A percentile compares a stretch with the other conserved stretches of the same genome.
These are phyloP conservation scores for Aphodius sticticus DNA, from an alignment of 2,888 invertebrate species.

Conservation along the genomic window DNA sequence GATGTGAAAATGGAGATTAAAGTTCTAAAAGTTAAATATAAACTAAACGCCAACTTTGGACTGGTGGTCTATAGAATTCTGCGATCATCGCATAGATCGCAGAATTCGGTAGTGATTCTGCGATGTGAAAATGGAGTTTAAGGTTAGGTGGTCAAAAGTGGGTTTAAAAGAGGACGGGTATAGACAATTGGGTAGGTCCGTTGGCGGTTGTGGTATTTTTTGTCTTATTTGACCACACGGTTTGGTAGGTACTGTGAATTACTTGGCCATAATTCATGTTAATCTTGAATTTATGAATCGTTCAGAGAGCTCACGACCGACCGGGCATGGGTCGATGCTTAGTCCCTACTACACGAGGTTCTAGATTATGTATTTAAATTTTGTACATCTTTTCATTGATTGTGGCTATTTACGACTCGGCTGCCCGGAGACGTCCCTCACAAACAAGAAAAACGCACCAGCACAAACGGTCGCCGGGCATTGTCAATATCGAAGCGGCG, in stretches of 20 bases:
- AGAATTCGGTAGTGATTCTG: too few relatives aligned
- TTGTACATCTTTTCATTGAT: conserved; percentile 49
- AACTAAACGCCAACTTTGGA: too few relatives aligned
- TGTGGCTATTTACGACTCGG: conserved; percentile 47
- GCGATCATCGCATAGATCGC: too few relatives aligned
- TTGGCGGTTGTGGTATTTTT: not conserved
- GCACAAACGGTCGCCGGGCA: conserved; percentile 4
- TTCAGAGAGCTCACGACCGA: conserved; percentile 48
- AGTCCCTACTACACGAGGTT: conserved; percentile 47
- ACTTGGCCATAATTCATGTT: conserved; percentile 51
- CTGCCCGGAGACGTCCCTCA: conserved; percentile 32
- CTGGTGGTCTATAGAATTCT: too few relatives aligned
- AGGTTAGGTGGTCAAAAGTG: not conserved
- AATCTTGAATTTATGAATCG: conserved; percentile 53
- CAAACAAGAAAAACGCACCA: conserved; percentile 25
- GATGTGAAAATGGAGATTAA: too few relatives aligned
- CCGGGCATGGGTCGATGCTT: conserved; percentile 34
- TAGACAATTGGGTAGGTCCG: not conserved
- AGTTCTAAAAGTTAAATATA: too few relatives aligned
- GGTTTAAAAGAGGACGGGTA: not conserved
- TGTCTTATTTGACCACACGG: conserved; percentile 36
- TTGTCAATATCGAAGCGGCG: not conserved
- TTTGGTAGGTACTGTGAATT: conserved; percentile 45
- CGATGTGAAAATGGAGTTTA: too few relatives aligned
- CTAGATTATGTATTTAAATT: conserved; percentile 51